Conservation (phyloP, 2,797 vertebrate species). For the Tokudaia tokunoshimensis region DNA sequence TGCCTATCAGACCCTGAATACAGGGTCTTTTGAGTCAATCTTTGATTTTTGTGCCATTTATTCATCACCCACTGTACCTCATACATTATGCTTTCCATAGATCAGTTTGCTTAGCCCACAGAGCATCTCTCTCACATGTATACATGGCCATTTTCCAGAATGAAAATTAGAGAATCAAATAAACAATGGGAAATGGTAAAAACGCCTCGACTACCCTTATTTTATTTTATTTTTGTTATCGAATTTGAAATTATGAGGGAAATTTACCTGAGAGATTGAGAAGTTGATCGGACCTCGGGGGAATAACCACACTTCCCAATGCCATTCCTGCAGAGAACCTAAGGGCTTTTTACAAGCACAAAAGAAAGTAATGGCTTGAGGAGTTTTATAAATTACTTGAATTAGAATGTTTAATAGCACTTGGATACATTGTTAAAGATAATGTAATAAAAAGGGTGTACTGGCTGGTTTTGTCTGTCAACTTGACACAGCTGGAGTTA, state of each 20-base stretch:
- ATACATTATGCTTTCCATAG: neutral
- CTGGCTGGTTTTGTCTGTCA: neutral
- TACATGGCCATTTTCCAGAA: constrained; percentile 23
- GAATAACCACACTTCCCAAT: neutral
- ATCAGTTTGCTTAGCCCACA: neutral
- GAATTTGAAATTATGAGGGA: constrained; percentile 32
- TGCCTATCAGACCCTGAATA: neutral
- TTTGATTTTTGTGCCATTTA: constrained; percentile 16
- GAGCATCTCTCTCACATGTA: neutral
- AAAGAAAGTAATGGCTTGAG: constrained; percentile 10
- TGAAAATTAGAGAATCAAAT: neutral
- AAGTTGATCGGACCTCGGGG: neutral
- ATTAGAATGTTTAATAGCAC: constrained; percentile 24
- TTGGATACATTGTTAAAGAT: constrained; percentile 48
- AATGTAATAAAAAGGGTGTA: constrained; percentile 1
- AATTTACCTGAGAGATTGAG: constrained; percentile 23
- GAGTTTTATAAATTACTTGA: constrained; percentile 51
- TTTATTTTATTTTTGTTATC: no score
- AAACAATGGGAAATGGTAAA: neutral
- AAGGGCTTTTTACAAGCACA: neutral
- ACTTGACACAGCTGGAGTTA: neutral
- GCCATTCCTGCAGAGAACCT: neutral
- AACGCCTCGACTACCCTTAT: neutral
- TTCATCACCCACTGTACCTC: neutral
- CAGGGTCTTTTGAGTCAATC: neutral